Evolutionary conservation across 2,888 invertebrate genomes (phyloP), one percentile per base, ranked within the genome.

Genomic region (Syritta pipiens): DNA sequence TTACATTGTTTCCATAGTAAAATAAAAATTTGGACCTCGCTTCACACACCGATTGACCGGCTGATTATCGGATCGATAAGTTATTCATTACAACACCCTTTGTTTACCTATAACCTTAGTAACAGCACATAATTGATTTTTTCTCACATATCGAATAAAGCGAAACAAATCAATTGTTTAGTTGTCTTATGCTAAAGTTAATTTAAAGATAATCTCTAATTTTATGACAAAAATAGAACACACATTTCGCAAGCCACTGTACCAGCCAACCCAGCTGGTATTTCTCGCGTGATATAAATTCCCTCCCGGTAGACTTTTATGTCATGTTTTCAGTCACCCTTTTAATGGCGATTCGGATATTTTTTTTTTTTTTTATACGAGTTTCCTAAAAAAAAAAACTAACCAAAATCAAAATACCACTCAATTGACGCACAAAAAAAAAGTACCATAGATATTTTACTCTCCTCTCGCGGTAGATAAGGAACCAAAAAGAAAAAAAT

Each of bases 191-290:
- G n/a, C n/a, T n/a, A n/a, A n/a, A n/a, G n/a, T n/a, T n/a, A n/a
- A n/a, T n/a, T n/a, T n/a, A n/a, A 1, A 12, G 7, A 14, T 14
- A 37, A 37, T 37, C n/a, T n/a, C n/a, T 4, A 42, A 19, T 42
- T 30, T 59, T 71, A 62, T 60, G 53, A 62, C 60, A 10, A 22
- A 22, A 22, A 53, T 26, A 20, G 12, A 14, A 17, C 22, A 5
- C 3, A 46, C 12, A 51, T 65, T 71, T 53, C 59, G 51, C 30
- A 60, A 28, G 32, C 48, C 77, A 77, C 65, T 77, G 59, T 77
- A 48, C 0, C 3, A 19, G 14, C 6, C 24, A 24, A 46, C 7
- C 28, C 48, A 40, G 42, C 28, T 59, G 14, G 22, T 10, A 22
- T 28, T 12, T 32, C 32, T 62, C 51, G 44, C 68, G 49, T 71